Evolutionary conservation across 2,113 vertebrate genomes (phyloP).

Genomic region (Oreochromis niloticus): DNA sequence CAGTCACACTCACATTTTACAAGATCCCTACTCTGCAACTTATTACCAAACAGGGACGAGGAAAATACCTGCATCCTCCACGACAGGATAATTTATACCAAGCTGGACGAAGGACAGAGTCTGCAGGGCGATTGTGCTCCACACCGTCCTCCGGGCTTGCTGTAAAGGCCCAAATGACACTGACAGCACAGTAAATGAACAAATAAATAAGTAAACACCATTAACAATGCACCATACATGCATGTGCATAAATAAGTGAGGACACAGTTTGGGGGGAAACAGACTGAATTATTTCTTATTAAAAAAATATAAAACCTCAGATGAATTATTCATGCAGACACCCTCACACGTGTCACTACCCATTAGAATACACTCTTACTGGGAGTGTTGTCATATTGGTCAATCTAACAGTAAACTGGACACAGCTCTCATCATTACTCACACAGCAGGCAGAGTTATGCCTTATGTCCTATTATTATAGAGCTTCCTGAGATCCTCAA

Average conservation of each 20-base stretch:
- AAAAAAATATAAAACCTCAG: conserved; percentile 38
- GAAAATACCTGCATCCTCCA: background rate
- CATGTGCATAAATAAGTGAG: conserved; percentile 54
- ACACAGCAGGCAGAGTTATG: background rate
- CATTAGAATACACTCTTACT: background rate
- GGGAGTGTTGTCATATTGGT: background rate
- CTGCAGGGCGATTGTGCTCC: background rate
- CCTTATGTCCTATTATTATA: conserved; percentile 9
- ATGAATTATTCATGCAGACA: conserved; percentile 37
- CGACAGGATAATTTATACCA: background rate
- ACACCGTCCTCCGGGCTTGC: background rate
- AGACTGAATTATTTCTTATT: conserved; percentile 40
- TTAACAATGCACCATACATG: conserved; percentile 46
- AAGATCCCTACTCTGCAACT: background rate
- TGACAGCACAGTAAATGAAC: conserved; percentile 36
- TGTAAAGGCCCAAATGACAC: background rate
- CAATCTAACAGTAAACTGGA: background rate
- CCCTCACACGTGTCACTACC: background rate
- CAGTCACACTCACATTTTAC: background rate
- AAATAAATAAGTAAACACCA: conserved; percentile 61
- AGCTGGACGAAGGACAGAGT: background rate
- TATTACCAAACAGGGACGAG: background rate
- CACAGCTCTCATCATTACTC: background rate
- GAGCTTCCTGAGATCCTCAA: background rate
- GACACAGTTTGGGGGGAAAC: conserved; percentile 18